These are phyloP conservation scores for Passer montanus DNA, from an alignment of 2,113 vertebrate species.

Conservation along the genomic window DNA sequence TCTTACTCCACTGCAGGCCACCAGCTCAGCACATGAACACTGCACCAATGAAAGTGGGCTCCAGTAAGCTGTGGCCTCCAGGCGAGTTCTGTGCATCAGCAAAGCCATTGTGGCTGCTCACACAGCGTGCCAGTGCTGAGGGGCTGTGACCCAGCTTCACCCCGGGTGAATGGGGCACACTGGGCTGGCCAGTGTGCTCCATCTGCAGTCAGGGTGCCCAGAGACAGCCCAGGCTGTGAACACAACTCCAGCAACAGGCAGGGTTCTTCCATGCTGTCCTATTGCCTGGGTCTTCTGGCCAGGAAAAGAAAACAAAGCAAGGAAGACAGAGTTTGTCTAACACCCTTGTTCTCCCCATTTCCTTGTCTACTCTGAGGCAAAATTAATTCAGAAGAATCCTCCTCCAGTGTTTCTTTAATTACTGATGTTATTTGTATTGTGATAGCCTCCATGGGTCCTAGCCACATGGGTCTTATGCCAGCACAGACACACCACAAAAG, in stretches of 20 bases:
- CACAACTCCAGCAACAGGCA: not conserved
- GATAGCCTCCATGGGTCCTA: not conserved
- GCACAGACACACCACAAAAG: not conserved
- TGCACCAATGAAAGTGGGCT: not conserved
- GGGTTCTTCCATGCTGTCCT: not conserved
- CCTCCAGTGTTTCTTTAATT: not conserved
- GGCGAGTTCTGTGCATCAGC: not conserved
- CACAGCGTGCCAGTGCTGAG: rapidly evolving
- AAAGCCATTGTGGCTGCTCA: conserved; percentile 4
- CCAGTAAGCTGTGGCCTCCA: not conserved
- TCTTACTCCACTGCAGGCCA: not conserved
- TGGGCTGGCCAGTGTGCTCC: not conserved
- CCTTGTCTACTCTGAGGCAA: not conserved
- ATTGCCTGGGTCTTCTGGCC: not conserved
- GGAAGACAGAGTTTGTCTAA: not conserved
- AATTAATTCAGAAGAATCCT: not conserved
- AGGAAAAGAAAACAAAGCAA: not conserved
- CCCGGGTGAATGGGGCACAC: not conserved
- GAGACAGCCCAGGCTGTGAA: not conserved
- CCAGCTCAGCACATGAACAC: not conserved
- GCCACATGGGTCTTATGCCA: not conserved
- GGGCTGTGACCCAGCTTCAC: not conserved
- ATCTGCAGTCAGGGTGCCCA: not conserved
- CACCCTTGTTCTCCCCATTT: not conserved
- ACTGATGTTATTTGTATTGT: not conserved